A percentile compares a stretch with the other conserved stretches of the same genome.
phyloP scores from a whole-genome alignment of 2,888 invertebrate genomes.

The Agrilus mali region DNA sequence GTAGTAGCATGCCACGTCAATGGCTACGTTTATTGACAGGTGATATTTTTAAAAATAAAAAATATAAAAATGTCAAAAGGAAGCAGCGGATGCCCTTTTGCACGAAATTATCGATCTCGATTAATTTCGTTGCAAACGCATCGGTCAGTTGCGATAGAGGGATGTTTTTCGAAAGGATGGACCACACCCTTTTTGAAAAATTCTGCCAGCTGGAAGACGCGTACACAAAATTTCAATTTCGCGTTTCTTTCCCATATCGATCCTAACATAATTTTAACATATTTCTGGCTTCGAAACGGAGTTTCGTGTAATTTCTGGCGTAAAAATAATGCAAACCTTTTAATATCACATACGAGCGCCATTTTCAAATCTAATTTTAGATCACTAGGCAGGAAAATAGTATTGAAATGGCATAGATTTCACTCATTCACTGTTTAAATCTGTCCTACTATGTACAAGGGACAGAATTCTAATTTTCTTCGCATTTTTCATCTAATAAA shows the following conservation, averaged over 20 bases:
- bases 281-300: slow-evolving; percentile 28
- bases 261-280: slow-evolving; percentile 25
- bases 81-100: too few relatives aligned
- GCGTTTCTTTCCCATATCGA: slow-evolving; percentile 4
- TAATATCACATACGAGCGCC: slow-evolving; percentile 36
- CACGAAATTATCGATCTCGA: too few relatives aligned
- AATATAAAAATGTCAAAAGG: too few relatives aligned
- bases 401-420: slow-evolving; percentile 35
- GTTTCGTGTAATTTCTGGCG: slow-evolving; percentile 26
- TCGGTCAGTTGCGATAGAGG: too few relatives aligned
- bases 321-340: slow-evolving; percentile 37
- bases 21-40: slow-evolving; percentile 4
- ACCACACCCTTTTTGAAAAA: too few relatives aligned
- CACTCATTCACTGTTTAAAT: slow-evolving; percentile 35
- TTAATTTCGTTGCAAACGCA: too few relatives aligned
- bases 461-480: slow-evolving; percentile 32
- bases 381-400: slow-evolving; percentile 34
- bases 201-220: too few relatives aligned
- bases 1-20: slow-evolving; percentile 7
- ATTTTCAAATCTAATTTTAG: slow-evolving; percentile 33
- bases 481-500: slow-evolving; percentile 28
- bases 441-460: slow-evolving; percentile 31
- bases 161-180: too few relatives aligned
- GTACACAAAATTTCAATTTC: too few relatives aligned
- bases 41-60: background rate